A percentile compares a stretch with the other conserved stretches of the same genome.
Evolutionary conservation across 2,888 invertebrate species (phyloP).

Genomic region (Stenotaenia linearis): DNA sequence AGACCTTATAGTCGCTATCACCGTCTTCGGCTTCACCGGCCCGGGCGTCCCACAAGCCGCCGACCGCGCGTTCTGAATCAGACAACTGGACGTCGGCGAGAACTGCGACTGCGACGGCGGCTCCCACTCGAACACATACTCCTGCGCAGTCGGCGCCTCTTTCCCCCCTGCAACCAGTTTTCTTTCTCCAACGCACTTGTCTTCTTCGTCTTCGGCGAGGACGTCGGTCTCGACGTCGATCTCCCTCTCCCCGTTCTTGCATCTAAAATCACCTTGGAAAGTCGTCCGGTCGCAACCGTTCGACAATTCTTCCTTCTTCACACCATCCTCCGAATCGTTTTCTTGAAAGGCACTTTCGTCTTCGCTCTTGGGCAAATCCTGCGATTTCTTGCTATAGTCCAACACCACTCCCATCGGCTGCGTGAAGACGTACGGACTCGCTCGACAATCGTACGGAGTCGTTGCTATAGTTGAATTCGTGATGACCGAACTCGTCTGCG

Average conservation of each 20-base stretch:
- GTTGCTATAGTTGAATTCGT: not conserved
- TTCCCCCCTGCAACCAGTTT: too few species aligned
- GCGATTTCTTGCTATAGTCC: not conserved
- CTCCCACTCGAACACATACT: conserved; percentile 26
- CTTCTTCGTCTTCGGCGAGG: too few species aligned
- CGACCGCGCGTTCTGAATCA: not conserved
- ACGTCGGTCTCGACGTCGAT: too few species aligned
- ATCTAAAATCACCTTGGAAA: too few species aligned
- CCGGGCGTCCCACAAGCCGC: not conserved
- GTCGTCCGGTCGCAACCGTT: too few species aligned
- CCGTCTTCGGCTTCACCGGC: not conserved
- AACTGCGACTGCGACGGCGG: conserved; percentile 27
- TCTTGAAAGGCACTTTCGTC: not conserved
- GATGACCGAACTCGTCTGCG: not conserved
- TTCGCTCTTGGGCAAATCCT: not conserved
- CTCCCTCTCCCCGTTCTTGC: too few species aligned
- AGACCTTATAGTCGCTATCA: not conserved
- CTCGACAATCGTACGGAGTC: not conserved
- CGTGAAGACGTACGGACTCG: not conserved
- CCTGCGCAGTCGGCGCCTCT: not conserved
- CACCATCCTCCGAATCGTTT: not conserved
- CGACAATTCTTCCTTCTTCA: not conserved
- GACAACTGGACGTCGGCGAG: not conserved
- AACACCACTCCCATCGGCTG: not conserved
- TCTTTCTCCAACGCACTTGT: too few species aligned